Conservation (phyloP, 2,888 invertebrate species). For the Cheilosia soror region DNA sequence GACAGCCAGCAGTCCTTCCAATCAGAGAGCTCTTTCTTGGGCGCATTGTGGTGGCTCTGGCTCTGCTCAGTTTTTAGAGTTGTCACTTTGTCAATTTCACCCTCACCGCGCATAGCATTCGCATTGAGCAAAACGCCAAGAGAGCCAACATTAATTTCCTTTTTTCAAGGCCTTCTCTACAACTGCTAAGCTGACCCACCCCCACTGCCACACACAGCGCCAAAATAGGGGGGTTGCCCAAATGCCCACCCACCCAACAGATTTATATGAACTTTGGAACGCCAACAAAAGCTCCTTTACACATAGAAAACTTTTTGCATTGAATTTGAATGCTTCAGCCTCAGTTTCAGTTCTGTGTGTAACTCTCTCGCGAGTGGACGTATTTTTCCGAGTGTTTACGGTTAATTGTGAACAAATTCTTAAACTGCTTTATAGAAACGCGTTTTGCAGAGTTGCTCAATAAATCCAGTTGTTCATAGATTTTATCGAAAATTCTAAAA, state of each 20-base stretch:
- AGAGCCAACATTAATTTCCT: conserved; percentile 60
- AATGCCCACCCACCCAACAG: neutral
- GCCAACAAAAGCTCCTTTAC: conserved; percentile 54
- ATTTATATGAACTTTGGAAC: neutral
- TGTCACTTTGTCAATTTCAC: neutral
- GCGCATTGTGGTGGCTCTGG: conserved; percentile 6
- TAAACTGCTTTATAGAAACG: conserved; percentile 52
- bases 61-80: neutral
- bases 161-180: conserved; percentile 74
- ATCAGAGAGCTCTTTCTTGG: neutral
- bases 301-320: conserved; percentile 60
- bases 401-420: conserved; percentile 37
- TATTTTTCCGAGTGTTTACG: conserved; percentile 71
- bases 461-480: conserved; percentile 29
- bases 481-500: conserved; percentile 18
- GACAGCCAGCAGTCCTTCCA: neutral
- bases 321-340: conserved; percentile 65
- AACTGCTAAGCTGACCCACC: conserved; percentile 55
- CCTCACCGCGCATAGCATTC: conserved; percentile 19
- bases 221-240: conserved; percentile 32
- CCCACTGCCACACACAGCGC: conserved; percentile 2
- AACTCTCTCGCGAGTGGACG: conserved; percentile 82
- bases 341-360: conserved; percentile 80
- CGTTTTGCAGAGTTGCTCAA: conserved; percentile 44
- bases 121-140: conserved; percentile 39